phyloP scores from a whole-genome alignment of 2,797 vertebrate species.

The Hirundo rustica region DNA sequence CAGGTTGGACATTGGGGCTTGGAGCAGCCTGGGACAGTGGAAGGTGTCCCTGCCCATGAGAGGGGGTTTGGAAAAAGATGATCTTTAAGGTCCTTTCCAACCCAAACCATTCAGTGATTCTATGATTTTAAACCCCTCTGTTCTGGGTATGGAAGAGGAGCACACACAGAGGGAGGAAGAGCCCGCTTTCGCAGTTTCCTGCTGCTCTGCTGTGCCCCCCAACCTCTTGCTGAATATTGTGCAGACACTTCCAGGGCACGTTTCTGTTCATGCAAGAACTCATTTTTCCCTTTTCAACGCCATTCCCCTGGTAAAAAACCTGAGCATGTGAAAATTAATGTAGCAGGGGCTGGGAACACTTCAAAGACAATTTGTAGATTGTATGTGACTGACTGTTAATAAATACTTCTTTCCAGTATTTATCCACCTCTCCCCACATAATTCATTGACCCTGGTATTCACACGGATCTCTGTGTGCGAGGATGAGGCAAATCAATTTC shows the following conservation, averaged over 20 bases:
- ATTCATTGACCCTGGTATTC: constrained; percentile 36
- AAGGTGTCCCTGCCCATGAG: accelerated
- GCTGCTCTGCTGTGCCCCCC: background rate
- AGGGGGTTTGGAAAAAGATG: background rate
- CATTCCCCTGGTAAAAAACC: background rate
- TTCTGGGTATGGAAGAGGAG: background rate
- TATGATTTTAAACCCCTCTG: accelerated
- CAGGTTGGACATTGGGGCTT: accelerated
- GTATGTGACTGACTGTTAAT: constrained; percentile 35
- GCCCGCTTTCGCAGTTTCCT: background rate
- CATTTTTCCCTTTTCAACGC: background rate
- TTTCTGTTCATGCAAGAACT: background rate
- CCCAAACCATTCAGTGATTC: background rate
- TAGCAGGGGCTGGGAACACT: background rate
- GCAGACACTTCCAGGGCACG: background rate
- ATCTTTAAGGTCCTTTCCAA: background rate
- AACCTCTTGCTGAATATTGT: background rate
- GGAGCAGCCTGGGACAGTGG: accelerated
- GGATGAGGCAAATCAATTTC: constrained; percentile 50
- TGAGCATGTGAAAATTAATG: constrained; percentile 27
- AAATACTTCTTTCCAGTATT: constrained; percentile 40
- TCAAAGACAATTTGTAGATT: constrained; percentile 44
- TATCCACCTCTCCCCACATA: constrained; percentile 25
- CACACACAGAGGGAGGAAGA: background rate
- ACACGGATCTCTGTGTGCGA: background rate